Base-by-base conservation (phyloP, 1,140 invertebrate species). In the Aphidius gifuensis region DNA sequence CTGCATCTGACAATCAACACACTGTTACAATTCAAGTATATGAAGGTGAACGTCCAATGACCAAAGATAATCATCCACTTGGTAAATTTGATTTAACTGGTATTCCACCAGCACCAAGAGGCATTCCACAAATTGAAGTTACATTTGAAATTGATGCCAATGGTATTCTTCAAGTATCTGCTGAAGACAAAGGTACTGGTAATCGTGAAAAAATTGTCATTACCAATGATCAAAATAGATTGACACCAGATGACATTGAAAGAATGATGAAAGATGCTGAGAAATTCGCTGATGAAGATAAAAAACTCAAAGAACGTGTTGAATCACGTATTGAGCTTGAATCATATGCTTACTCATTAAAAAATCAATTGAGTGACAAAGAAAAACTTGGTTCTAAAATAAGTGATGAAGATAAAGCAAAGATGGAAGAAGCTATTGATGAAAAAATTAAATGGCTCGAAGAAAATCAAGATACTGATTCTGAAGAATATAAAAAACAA, bases 91-190 rank as follows among this genome's bases (percentile, higher is more conserved):
- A 99, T 79, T 81, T 99, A 39, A 99, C 96, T 64, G 97, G 96
- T 55, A 97, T 99, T 67, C 97, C 97, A 66, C 96, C 96, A 46
- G 96, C 97, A 51, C 96, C 96, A 5, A 85, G 97, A 75, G 97
- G 97, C 63, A 95, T 99, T 48, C 96, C 97, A n/a, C 96, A 99
- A 82, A 98, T 99, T 75, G 95, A 98, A 82, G 96, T 99, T 3
- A 98, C 96, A 0, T 99, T 99, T 74, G 97, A 99, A 82, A 99
- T 99, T 71, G 97, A 99, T 74, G 97, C 96, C 47, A 99, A 99
- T 75, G 97, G 97, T 82, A 99, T 99, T 73, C 83, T 98, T 8
- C 91, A 92, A 82, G 94, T 97, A 66, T 94, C 94, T 23, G 97
- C 97, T 32, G 97, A 99, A 81, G 97, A 99, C 74, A 99, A 99